Evolutionary conservation across 2,888 invertebrate genomes (phyloP), one percentile per base, ranked within the genome.

Genomic region (Psylliodes chrysocephalus): DNA sequence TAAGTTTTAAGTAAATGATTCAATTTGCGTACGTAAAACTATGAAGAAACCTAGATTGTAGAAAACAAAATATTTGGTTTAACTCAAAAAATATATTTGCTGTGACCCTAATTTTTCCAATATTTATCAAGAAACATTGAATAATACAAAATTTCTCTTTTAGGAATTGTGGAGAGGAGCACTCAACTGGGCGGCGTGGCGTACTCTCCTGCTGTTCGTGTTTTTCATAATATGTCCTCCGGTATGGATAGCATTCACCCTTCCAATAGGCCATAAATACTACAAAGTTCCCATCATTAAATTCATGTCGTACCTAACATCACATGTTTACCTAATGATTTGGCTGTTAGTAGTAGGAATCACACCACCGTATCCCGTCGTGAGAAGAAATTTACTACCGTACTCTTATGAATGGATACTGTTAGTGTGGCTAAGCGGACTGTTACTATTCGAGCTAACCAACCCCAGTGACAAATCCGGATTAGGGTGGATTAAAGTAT

Each of bases 211-310:
- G 70, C 89, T 99, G 79, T 93, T 99, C 83, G 89, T 97, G 78
- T 89, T 93, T 72, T 95, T 98, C 81, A 90, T 98, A 77, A 84
- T 96, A 57, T 95, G 95, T 79, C 99, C 99, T 35, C 95, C 98
- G 4, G 91, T 98, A 28, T 99, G 98, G 98, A 86, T 98, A 73
- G 91, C 93, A 52, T 95, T 98, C 82, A 96, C 97, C 68, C 89
- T 98, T 79, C 98, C 98, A 54, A 85, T 97, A 79, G 95, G 95
- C 40, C 96, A 96, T 85, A 93, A 93, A 83, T 96, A 94, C 85
- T 95, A 96, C 86, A 95, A 97, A 87, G 95, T 98, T 77, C 99
- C 99, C 63, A 98, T 99, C 79, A 97, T 99, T 79, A 99, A 99
- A 85, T 99, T 99, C 85, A 98, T 98, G 94, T 97, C 98, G 44